These are phyloP conservation scores for Patella caerulea DNA, from an alignment of 2,888 invertebrate genomes.

Conservation along the genomic window DNA sequence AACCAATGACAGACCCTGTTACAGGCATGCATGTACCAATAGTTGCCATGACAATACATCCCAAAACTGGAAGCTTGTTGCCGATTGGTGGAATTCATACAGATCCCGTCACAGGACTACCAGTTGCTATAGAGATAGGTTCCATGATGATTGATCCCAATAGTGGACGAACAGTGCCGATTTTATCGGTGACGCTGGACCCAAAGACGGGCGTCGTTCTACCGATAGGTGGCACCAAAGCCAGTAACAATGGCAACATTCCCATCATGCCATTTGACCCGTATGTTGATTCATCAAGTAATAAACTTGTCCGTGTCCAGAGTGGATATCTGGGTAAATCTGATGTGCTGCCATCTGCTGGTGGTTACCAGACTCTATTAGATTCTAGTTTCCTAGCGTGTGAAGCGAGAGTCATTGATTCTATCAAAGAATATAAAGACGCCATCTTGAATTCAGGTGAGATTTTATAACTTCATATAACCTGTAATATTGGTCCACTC, in stretches of 20 bases:
- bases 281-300: constrained; percentile 59
- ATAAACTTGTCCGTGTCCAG: constrained; percentile 52
- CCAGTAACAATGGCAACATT: constrained; percentile 38
- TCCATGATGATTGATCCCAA: constrained; percentile 67
- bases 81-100: constrained; percentile 67
- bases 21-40: constrained; percentile 68
- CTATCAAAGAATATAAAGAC: constrained; percentile 56
- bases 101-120: constrained; percentile 66
- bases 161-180: constrained; percentile 62
- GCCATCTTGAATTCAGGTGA: constrained; percentile 52
- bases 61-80: constrained; percentile 61
- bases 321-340: constrained; percentile 54
- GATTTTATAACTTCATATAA: background rate
- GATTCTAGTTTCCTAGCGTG: constrained; percentile 63
- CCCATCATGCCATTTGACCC: constrained; percentile 63
- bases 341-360: constrained; percentile 59
- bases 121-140: constrained; percentile 67
- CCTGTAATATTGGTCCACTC: too few relatives aligned
- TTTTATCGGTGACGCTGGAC: constrained; percentile 64
- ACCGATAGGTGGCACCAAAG: constrained; percentile 64
- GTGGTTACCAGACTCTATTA: constrained; percentile 64
- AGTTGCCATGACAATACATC: constrained; percentile 66
- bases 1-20: constrained; percentile 62
- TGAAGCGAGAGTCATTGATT: constrained; percentile 60
- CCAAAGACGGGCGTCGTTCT: constrained; percentile 62